phyloP scores from a whole-genome alignment of 2,888 invertebrate genomes.

The Chaetogeoica ovagalla region DNA sequence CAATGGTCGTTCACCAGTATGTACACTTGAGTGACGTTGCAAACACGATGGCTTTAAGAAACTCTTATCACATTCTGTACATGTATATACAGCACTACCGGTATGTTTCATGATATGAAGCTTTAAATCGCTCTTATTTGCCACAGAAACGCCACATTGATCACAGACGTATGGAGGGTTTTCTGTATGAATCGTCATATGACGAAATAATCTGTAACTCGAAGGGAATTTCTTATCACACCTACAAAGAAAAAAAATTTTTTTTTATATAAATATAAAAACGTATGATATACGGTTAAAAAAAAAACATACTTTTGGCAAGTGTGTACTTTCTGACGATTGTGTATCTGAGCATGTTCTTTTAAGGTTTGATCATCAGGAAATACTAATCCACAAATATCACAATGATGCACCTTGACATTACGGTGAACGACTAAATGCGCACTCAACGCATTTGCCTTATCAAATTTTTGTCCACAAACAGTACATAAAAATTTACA shows the following conservation, averaged over 20 bases:
- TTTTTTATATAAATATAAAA: neutral
- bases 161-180: slow-evolving; percentile 54
- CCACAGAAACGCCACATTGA: slow-evolving; percentile 54
- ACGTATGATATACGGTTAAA: neutral
- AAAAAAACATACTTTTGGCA: slow-evolving; percentile 44
- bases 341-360: slow-evolving; percentile 54
- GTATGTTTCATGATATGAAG: slow-evolving; percentile 55
- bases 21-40: slow-evolving; percentile 55
- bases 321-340: slow-evolving; percentile 43
- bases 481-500: slow-evolving; percentile 54
- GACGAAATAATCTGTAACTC: slow-evolving; percentile 54
- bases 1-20: slow-evolving; percentile 55
- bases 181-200: slow-evolving; percentile 54
- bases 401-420: slow-evolving; percentile 54
- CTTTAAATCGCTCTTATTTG: slow-evolving; percentile 55
- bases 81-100: slow-evolving; percentile 54
- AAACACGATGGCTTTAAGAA: slow-evolving; percentile 56
- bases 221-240: slow-evolving; percentile 54
- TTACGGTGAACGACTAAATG: slow-evolving; percentile 55
- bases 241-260: slow-evolving; percentile 12
- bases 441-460: slow-evolving; percentile 55
- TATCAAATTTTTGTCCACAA: slow-evolving; percentile 56
- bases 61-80: slow-evolving; percentile 55
- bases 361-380: slow-evolving; percentile 54
- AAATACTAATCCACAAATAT: slow-evolving; percentile 55